Base-by-base conservation (phyloP, 2,888 invertebrate genomes). In the Morpho deidamia region DNA sequence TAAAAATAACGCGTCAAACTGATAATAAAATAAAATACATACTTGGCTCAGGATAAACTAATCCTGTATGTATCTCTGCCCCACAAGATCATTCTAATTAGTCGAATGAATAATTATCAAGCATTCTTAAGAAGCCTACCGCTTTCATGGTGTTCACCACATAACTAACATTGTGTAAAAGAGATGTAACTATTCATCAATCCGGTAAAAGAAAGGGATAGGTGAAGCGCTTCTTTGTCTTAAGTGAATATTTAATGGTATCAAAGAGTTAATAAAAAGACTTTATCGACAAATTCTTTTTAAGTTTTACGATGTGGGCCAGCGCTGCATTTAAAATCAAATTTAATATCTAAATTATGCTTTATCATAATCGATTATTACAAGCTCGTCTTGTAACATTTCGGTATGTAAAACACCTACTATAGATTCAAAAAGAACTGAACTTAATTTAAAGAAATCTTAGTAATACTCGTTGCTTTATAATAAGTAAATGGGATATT, bases 71-170 rank as follows among this genome's bases (percentile, higher is more conserved):
- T 60, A 61, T 61, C 57, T 62, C 56, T 58, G 51, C 56, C 54
- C 50, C 60, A 61, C 61, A 56, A 63, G 62, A 62, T 62, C 56
- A 56, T 61, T 59, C 62, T 65, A 67, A 67, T 63, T 66, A 65
- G 62, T 60, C 42, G 51, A 62, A 66, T 68, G 59, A 64, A 62
- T 63, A 63, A 62, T 65, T 63, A 67, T 65, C 53, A 46, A 52
- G 51, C 61, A 63, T 66, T 63, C 60, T 61, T 44, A 35, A 51
- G 58, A 62, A 58, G 62, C 61, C 62, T 56, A 63, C 66, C 64
- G 59, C 62, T 55, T 47, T 44, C 53, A 51, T 60, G n/a, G 14
- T 45, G 48, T 49, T 48, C 47, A 47, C 39, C 45, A 55, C 38
- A 52, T 55, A 50, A 32, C 53, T 53, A 48, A 51, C 34, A 48